Evolutionary conservation across 2,797 vertebrate genomes (phyloP).

Genomic region (Phrynocephalus vlangalii): DNA sequence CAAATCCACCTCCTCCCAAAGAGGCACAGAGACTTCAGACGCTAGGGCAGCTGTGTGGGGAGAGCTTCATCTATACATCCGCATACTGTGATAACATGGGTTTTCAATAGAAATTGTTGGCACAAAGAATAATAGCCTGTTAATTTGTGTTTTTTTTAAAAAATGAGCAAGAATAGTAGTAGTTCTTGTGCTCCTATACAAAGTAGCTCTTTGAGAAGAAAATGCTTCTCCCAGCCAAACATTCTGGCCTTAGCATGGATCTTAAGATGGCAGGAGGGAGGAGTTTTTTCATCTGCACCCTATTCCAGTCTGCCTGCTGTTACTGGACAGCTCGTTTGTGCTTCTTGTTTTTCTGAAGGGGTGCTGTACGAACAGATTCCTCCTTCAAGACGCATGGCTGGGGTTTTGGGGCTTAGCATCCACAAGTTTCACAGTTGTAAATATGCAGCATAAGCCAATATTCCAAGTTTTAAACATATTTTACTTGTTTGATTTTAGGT

Average conservation of each 20-base stretch:
- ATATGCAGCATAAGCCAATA: neutral
- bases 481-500: conserved; percentile 76
- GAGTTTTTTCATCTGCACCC: neutral
- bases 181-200: neutral
- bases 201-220: neutral
- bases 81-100: neutral
- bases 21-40: too few relatives aligned
- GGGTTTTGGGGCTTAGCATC: neutral
- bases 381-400: neutral
- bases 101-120: conserved; percentile 3
- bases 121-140: neutral
- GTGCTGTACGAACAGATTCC: neutral
- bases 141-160: neutral
- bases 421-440: neutral
- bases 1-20: too few relatives aligned
- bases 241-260: neutral
- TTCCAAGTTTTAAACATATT: conserved; percentile 8
- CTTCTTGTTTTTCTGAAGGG: neutral
- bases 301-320: neutral
- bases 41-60: neutral
- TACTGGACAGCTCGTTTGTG: neutral
- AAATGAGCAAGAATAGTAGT: neutral
- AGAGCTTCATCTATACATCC: neutral
- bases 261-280: neutral
- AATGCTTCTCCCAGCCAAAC: neutral